phyloP scores from a whole-genome alignment of 2,888 invertebrate species.

The Geophilus truncorum region DNA sequence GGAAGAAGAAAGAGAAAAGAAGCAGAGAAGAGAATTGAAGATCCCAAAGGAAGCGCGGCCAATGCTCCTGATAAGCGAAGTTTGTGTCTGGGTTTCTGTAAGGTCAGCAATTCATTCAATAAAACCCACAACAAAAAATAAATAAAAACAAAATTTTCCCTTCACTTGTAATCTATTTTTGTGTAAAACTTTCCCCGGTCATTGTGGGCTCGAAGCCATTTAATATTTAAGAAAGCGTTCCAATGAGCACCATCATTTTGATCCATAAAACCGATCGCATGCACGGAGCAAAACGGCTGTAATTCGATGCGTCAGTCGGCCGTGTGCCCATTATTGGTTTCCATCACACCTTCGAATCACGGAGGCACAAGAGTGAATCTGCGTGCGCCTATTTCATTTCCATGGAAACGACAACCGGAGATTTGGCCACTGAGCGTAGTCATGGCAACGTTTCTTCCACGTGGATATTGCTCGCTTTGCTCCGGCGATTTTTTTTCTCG shows the following conservation, averaged over 20 bases:
- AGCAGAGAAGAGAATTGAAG: not conserved
- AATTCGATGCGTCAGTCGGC: conserved; percentile 6
- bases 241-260: conserved; percentile 11
- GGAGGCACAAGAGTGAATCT: conserved; percentile 28
- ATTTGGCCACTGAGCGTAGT: conserved; percentile 30
- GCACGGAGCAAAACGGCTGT: conserved; percentile 23
- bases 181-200: too few relatives aligned
- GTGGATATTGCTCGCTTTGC: conserved; percentile 11
- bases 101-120: conserved; percentile 1
- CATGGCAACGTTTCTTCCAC: conserved; percentile 19
- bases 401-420: conserved; percentile 30
- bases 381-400: conserved; percentile 29
- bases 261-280: conserved; percentile 12
- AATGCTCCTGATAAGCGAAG: not conserved
- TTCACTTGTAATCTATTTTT: too few relatives aligned
- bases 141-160: too few relatives aligned
- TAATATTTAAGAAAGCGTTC: not conserved
- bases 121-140: not conserved
- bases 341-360: conserved; percentile 31
- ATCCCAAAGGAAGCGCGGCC: conserved; percentile 7
- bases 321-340: conserved; percentile 25
- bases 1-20: not conserved
- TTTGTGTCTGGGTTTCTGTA: not conserved
- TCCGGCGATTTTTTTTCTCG: not conserved
- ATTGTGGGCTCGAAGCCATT: not conserved